These are phyloP conservation scores for Aramus guarauna DNA, from an alignment of 2,113 vertebrate genomes.

Conservation along the genomic window DNA sequence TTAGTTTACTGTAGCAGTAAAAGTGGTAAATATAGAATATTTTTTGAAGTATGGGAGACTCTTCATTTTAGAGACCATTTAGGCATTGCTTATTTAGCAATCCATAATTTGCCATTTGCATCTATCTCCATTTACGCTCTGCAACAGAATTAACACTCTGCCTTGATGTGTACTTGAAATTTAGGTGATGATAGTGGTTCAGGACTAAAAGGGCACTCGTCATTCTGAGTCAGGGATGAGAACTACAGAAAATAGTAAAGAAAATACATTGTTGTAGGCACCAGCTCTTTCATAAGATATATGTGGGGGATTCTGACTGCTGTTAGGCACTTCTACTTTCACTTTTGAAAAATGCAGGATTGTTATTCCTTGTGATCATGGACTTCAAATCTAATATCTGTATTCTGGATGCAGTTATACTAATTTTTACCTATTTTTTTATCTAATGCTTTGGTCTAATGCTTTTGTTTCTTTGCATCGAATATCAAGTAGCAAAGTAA, in stretches of 20 bases:
- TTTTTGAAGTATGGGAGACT: neutral
- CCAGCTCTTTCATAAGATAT: neutral
- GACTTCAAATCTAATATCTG: neutral
- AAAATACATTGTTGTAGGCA: neutral
- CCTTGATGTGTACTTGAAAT: fast-evolving
- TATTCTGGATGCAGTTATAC: neutral
- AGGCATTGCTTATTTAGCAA: neutral
- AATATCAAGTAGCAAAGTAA: neutral
- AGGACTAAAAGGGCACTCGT: neutral
- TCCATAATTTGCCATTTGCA: neutral
- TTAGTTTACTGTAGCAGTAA: neutral
- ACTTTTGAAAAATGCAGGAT: neutral
- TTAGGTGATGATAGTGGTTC: neutral
- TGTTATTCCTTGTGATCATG: neutral
- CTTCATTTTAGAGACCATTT: neutral
- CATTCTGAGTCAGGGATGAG: neutral
- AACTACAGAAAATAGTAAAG: neutral
- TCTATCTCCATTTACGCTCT: neutral
- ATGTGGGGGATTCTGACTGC: neutral
- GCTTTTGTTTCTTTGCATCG: neutral
- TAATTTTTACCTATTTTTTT: neutral
- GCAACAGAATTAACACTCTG: neutral
- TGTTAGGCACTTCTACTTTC: neutral
- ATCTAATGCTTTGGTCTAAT: neutral
- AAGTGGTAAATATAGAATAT: neutral